Evolutionary conservation across 2,113 vertebrate species (phyloP).

Genomic region (Tragelaphus strepsiceros): DNA sequence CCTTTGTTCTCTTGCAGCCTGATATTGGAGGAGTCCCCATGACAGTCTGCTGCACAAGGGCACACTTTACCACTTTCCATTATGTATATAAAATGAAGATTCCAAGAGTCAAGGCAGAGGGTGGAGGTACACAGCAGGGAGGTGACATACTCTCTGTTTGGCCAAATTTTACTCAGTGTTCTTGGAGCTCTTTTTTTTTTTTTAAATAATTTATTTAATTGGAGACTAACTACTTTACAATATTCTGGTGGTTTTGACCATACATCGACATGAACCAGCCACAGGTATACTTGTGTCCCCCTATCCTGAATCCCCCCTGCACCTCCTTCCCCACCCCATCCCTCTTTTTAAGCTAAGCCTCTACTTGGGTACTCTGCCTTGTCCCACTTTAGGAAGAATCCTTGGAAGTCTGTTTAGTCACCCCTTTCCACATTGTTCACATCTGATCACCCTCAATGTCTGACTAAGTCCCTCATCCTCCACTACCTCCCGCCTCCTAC

Average conservation of each 20-base stretch:
- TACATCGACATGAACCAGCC: not conserved
- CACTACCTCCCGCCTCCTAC: accelerated
- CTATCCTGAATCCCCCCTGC: not conserved
- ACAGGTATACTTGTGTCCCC: not conserved
- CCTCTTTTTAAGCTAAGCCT: not conserved
- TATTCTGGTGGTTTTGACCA: not conserved
- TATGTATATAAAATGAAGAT: not conserved
- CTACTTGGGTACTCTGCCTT: not conserved
- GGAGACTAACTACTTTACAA: not conserved
- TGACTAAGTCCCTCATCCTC: not conserved
- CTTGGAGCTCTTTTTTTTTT: not conserved
- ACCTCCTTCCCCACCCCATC: not conserved
- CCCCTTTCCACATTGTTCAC: not conserved
- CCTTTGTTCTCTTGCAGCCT: not conserved
- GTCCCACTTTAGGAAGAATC: not conserved
- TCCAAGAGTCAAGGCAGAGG: not conserved
- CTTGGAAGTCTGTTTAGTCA: not conserved
- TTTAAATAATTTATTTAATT: not conserved
- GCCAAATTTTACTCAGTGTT: too few species aligned
- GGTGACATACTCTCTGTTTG: not conserved
- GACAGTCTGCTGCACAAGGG: not conserved
- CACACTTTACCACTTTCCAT: not conserved
- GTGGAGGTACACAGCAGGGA: accelerated
- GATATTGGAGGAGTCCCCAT: accelerated
- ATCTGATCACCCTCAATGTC: not conserved